Base-by-base conservation (phyloP, 2,888 invertebrate genomes). In the Azorinus chamasolen region DNA sequence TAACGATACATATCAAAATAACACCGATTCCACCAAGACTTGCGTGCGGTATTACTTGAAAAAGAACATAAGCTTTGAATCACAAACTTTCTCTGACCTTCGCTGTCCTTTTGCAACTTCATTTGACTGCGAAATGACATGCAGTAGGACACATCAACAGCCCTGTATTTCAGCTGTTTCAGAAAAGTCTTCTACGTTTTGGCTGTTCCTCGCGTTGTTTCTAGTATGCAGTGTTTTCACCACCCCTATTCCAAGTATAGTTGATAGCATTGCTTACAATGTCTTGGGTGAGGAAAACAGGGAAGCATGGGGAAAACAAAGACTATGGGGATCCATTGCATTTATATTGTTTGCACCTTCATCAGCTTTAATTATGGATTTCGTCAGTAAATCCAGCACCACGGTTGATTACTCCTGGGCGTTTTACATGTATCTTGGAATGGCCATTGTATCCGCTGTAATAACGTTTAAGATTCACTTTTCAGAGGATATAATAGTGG, bases 321-420 rank as follows among this genome's bases (percentile, higher is more conserved):
- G 97, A 50, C 94, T 97, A 74, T 98, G 96, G 95, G 97, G 98
- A 0, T 96, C 97, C 0, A 94, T 98, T 1, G 98, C 97, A 12
- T 98, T 98, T 93, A 53, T 93, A 94, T 0, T 95, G 95, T 81
- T 92, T 78, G 91, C 92, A 3, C 84, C 93, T 10, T 70, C 86
- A 0, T 87, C 90, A 0, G 90, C 91, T 0, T 83, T 90, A n/a
- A 75, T 89, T 22, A 91, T 91, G 89, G 88, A 89, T 46, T 39
- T 64, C 14, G 50, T 83, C 18, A 80, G 80, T 37, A 76, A 66
- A 54, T 53, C 65, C 41, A 55, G 62, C 14, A n/a, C 55, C 24
- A 22, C 62, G 43, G 50, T 85, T 10, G 78, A 89, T 62, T 91
- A 87, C 50, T 77, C 81, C 0, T 66, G 85, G 4, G 80, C 89